Evolutionary conservation across 2,113 vertebrate species (phyloP).

Genomic region (Platysternon megacephalum): DNA sequence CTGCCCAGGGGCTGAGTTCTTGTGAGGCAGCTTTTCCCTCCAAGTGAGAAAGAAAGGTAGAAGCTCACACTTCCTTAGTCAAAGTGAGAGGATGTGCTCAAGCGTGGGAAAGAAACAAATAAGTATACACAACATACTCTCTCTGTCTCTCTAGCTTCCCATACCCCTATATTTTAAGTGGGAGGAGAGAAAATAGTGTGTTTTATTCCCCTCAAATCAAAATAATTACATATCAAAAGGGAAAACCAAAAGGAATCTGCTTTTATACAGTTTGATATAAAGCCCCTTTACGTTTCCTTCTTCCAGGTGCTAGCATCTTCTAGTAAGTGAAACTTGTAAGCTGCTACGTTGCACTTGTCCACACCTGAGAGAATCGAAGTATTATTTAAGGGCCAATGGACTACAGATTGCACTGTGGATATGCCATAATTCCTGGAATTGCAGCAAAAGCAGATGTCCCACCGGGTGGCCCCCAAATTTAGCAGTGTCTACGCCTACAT

Average conservation of each 20-base stretch:
- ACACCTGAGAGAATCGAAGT: not conserved
- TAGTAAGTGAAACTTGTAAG: not conserved
- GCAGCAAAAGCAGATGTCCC: not conserved
- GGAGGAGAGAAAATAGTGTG: rapidly evolving
- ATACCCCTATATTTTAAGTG: not conserved
- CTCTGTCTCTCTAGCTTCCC: not conserved
- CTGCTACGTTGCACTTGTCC: not conserved
- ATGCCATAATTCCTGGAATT: not conserved
- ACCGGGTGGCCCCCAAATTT: not conserved
- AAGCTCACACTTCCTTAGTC: not conserved
- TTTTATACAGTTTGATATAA: not conserved
- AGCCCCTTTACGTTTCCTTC: not conserved
- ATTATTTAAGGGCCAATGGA: not conserved
- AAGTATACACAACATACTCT: not conserved
- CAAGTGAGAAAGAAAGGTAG: not conserved
- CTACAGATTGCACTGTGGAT: not conserved
- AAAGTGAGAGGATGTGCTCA: not conserved
- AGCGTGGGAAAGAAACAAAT: not conserved
- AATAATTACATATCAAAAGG: not conserved
- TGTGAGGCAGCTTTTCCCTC: not conserved
- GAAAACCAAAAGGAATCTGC: not conserved
- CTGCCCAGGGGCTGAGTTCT: not conserved
- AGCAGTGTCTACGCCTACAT: not conserved
- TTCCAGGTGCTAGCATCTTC: not conserved
- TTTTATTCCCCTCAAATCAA: not conserved